These are phyloP conservation scores for Oophaga pumilio DNA, from an alignment of 2,113 vertebrate genomes.

Conservation along the genomic window DNA sequence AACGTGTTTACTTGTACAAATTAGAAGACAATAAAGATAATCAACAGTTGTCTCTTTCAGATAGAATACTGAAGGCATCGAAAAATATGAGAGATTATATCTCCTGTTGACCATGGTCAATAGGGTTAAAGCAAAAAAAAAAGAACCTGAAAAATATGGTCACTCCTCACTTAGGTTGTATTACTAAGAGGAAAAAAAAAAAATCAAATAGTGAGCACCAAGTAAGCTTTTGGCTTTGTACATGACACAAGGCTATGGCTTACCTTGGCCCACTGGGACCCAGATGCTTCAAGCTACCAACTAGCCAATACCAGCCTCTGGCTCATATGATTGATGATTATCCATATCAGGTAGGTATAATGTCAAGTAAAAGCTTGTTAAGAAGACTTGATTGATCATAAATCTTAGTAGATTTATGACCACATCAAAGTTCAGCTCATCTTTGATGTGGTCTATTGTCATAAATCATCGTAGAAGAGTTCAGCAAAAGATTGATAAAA, in stretches of 20 bases:
- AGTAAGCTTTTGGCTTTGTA: not conserved
- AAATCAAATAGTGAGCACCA: not conserved
- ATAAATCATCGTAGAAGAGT: too few species aligned
- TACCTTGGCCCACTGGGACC: not conserved
- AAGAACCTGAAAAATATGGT: not conserved
- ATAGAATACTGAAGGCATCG: conserved; percentile 7
- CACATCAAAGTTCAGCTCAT: too few species aligned
- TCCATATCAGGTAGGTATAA: not conserved
- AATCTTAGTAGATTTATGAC: too few species aligned
- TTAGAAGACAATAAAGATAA: conserved; percentile 47
- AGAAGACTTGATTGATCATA: not conserved
- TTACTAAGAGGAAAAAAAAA: not conserved
- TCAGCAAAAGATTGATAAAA: too few species aligned
- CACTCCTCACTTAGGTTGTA: not conserved
- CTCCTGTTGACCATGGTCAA: not conserved
- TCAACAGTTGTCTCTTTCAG: not conserved
- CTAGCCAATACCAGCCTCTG: not conserved
- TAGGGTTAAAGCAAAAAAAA: not conserved
- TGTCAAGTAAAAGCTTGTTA: not conserved
- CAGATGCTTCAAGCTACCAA: not conserved
- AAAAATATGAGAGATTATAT: not conserved
- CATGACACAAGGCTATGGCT: not conserved
- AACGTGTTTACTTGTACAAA: conserved; percentile 27
- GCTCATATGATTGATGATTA: not conserved
- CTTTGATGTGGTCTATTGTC: too few species aligned